A percentile compares a stretch with the other conserved stretches of the same genome.
Evolutionary conservation across 2,888 invertebrate genomes (phyloP).

Genomic region (Hymenopus coronatus): DNA sequence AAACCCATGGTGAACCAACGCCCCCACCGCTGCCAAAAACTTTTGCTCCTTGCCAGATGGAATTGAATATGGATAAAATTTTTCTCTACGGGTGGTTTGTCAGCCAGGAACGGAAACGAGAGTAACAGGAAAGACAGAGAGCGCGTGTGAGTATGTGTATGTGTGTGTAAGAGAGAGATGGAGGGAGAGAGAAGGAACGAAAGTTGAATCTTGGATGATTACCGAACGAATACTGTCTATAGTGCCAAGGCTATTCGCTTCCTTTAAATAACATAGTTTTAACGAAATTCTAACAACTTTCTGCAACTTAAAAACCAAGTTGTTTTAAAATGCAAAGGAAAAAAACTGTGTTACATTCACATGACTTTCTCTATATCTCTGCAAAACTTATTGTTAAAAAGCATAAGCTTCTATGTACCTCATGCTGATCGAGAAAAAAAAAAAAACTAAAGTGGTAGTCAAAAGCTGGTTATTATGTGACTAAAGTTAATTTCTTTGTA

Average conservation of each 20-base stretch:
- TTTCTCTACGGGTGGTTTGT: constrained; percentile 28
- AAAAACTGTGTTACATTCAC: too few relatives aligned
- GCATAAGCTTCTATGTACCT: too few relatives aligned
- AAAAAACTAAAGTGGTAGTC: too few relatives aligned
- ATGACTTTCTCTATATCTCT: too few relatives aligned
- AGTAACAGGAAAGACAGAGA: constrained; percentile 9
- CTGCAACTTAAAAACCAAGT: too few relatives aligned
- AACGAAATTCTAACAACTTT: too few relatives aligned
- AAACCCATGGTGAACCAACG: not conserved
- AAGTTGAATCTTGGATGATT: not conserved
- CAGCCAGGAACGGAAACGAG: not conserved
- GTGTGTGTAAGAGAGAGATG: not conserved
- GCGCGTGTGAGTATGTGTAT: not conserved
- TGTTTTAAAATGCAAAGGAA: too few relatives aligned
- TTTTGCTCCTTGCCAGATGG: constrained; percentile 35
- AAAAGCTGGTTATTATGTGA: too few relatives aligned
- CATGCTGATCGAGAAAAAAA: too few relatives aligned
- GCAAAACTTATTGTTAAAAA: too few relatives aligned
- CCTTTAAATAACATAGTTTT: not conserved
- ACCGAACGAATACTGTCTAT: not conserved
- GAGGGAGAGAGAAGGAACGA: not conserved
- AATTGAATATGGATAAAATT: constrained; percentile 49
- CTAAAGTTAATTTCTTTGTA: too few relatives aligned
- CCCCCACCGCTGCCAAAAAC: constrained; percentile 41
- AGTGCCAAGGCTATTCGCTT: not conserved